Evolutionary conservation across 53 echinoderm and acorn worm genomes (phyloP), one percentile per base, ranked within the genome.

Genomic region (Patiria pectinifera): DNA sequence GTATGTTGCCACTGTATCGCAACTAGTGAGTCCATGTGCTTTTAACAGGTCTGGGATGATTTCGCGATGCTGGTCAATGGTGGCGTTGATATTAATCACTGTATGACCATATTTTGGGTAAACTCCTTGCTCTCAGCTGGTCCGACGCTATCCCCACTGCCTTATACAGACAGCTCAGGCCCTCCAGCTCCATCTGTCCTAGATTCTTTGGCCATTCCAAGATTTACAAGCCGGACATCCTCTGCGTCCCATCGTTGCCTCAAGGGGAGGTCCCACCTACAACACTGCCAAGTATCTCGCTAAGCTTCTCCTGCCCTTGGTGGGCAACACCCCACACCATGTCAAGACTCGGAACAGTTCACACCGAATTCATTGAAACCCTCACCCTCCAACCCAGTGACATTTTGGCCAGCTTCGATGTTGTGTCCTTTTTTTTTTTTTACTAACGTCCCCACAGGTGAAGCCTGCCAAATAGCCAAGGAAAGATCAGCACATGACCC

Each of bases 191-290:
- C 47, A 69, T 13, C 24, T 91, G 83, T 81, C 91, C 91, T 1
- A 91, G 48, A 44, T 59, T 83, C 71, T 91, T 91, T 83, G 91
- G 91, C 4, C 91, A 91, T 11, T 74, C 91, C 35, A 91, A 83
- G 83, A 91, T 90, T 9, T 62, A 90, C 66, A 90, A 90, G 19
- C 61, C 66, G 3, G 35, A 18, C 4, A 62, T 69, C 21, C 89
- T 62, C 24, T 80, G 2, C 78, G 89, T 1, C 89, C 89, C 47
- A 89, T 89, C 16, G 62, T 80, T 23, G 78, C n/a, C n/a, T n/a
- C n/a, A n/a, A n/a, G n/a, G n/a, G n/a, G n/a, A n/a, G n/a, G n/a
- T n/a, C n/a, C n/a, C 80, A 5, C 61, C 80, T 2, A 59, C 62
- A 43, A 62, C 60, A 6, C 26, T 48, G 6, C 89, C 89, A 58